Conservation (phyloP, 2,888 invertebrate species). For the Ischnura elegans region DNA sequence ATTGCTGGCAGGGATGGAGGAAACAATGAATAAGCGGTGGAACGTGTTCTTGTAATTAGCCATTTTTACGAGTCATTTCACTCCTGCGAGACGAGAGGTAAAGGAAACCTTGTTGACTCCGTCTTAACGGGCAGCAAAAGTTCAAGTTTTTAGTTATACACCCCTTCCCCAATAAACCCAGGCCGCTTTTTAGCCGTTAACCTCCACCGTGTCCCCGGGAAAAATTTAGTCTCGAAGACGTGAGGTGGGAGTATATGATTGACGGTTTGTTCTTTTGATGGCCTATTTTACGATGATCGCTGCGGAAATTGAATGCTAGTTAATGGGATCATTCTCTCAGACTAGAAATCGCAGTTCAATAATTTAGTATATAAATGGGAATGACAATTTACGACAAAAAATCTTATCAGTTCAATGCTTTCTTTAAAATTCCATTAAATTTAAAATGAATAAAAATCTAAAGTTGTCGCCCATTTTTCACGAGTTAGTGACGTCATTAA, state of each 20-base stretch:
- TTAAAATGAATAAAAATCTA: too few relatives aligned
- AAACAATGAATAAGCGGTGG: not conserved
- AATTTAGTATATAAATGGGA: too few relatives aligned
- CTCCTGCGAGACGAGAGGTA: not conserved
- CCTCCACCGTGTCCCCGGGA: not conserved
- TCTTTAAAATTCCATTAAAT: too few relatives aligned
- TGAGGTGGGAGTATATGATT: not conserved
- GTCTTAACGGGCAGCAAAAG: not conserved
- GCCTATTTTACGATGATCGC: not conserved
- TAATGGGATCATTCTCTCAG: too few relatives aligned
- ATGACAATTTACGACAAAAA: too few relatives aligned
- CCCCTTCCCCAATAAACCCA: not conserved
- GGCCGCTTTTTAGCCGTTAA: not conserved
- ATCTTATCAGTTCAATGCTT: too few relatives aligned
- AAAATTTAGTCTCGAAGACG: not conserved
- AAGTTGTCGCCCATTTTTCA: too few relatives aligned
- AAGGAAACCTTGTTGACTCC: slow-evolving; percentile 13
- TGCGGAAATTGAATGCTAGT: not conserved
- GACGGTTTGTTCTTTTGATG: not conserved
- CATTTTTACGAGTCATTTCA: not conserved
- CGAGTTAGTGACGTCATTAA: too few relatives aligned
- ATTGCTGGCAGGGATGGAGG: not conserved
- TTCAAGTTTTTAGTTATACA: not conserved
- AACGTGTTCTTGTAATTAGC: not conserved
- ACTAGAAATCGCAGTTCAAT: too few relatives aligned